Evolutionary conservation across 2,113 vertebrate species (phyloP), one percentile per base, ranked within the genome.

Genomic region (Pogona vitticeps): DNA sequence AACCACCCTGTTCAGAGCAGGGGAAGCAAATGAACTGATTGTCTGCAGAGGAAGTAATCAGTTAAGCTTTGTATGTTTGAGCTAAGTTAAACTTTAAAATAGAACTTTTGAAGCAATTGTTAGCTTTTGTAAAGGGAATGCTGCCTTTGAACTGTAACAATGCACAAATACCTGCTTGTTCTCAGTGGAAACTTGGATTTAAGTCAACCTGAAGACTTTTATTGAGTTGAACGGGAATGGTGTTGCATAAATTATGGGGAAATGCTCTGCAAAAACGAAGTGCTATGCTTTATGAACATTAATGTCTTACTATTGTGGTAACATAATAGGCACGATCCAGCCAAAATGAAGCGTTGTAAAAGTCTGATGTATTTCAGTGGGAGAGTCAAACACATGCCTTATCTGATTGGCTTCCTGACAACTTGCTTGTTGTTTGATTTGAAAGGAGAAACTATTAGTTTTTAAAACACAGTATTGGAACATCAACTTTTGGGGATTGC

Each of bases 11-110:
- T 83, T 83, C 77, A 90, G 87, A 83, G 90, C 90, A 92, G 90
- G 91, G 88, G 88, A 93, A 91, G 90, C 85, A 0, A 86, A 88
- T 90, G 86, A 91, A 83, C 52, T n/a, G 75, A 56, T 85, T 46
- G 80, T 82, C 91, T 89, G 77, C 80, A 92, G 88, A 87, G 86
- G 92, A 94, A 93, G 80, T n/a, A 70, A 85, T 90, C 91, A 81
- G 72, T 87, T 91, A 91, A 26, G 17, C 38, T 92, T 92, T 92
- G 90, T 91, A 76, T 0, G 0, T 91, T 91, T 92, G 82, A 90
- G 86, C 85, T 71, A 87, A 83, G 83, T 38, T 90, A 88, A 94
- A 90, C 89, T 90, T 85, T 84, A 89, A 84, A 88, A 85, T n/a
- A 18, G 68, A 78, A 86, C 26, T 56, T 65, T 75, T 42, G n/a